Base-by-base conservation (phyloP, 2,888 invertebrate genomes). In the Pimpla rufipes region DNA sequence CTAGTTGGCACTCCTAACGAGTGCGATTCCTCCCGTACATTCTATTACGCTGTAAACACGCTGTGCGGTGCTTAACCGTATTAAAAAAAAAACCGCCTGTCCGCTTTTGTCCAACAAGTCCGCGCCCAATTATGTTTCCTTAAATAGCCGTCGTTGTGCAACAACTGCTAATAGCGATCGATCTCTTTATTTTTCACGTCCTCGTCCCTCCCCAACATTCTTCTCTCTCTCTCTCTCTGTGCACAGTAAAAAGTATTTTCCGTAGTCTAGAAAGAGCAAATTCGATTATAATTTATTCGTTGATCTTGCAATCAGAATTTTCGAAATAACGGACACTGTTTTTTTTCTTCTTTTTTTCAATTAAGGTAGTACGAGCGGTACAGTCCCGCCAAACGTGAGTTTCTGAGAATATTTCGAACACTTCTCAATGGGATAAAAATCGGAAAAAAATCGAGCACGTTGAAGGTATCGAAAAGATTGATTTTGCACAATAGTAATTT, bases 111-210 rank as follows among this genome's bases (percentile, higher is more conserved):
- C 66, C 23, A 66, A 71, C 37, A 71, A 71, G 10, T 71, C 55
- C 23, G 71, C 55, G 62, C 68, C 68, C 70, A 76, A 81, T 84
- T 62, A 75, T 52, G 10, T 59, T 73, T 21, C 70, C 64, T 35
- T 73, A 50, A 47, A 62, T 81, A 75, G 50, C 4, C 42, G 67
- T 62, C 66, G 50, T 79, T 79, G 55, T 52, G 67, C 57, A 71
- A 67, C 50, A 62, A 75, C n/a, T 47, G 29, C 3, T 10, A 10
- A 40, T 8, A 40, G 40, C 62, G 10, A 21, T 62, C 18, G 16
- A 18, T n/a, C 40, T 59, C 45, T 21, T 74, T 67, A 29, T 35
- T 47, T 47, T 21, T 29, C 8, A 47, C 67, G 29, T 67, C 29
- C 0, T 29, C 45, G 42, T 57, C 16, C 16, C 45, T 29, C 50